These are phyloP conservation scores for Ceratitis capitata DNA, from an alignment of 1,140 invertebrate genomes.

Conservation along the genomic window DNA sequence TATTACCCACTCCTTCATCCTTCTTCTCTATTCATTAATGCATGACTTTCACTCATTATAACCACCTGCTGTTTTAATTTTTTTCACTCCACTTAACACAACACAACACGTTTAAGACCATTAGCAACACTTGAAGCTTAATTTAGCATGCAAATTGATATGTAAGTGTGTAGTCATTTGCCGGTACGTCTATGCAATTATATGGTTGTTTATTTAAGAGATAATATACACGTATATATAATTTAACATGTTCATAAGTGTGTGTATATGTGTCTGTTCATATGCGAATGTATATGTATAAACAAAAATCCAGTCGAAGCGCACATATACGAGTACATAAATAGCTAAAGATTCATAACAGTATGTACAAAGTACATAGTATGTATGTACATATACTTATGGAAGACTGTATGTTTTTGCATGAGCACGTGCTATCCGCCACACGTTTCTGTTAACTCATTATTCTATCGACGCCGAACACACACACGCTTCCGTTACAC, in stretches of 20 bases:
- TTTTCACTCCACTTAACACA: neutral
- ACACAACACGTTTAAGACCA: neutral
- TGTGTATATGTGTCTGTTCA: neutral
- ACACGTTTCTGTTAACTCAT: conserved; percentile 17
- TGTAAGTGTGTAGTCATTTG: neutral
- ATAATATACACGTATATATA: neutral
- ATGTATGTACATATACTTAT: neutral
- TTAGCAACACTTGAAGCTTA: conserved; percentile 2
- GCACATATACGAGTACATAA: neutral
- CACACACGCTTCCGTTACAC: neutral
- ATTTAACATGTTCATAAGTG: neutral
- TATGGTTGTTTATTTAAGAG: neutral
- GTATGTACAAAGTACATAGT: neutral
- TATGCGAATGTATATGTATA: neutral
- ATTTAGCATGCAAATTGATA: conserved; percentile 14
- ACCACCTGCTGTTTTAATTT: neutral
- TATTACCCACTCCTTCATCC: too few species aligned
- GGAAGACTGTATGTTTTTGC: neutral
- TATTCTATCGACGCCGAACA: neutral
- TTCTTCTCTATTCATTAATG: too few species aligned
- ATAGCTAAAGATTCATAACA: too few species aligned
- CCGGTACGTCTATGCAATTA: neutral
- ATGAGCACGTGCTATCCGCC: neutral
- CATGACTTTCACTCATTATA: neutral
- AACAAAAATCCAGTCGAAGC: neutral